A percentile compares a stretch with the other conserved stretches of the same genome.
Conservation (phyloP, 2,888 invertebrate species). For the Leucophora obtusa region DNA sequence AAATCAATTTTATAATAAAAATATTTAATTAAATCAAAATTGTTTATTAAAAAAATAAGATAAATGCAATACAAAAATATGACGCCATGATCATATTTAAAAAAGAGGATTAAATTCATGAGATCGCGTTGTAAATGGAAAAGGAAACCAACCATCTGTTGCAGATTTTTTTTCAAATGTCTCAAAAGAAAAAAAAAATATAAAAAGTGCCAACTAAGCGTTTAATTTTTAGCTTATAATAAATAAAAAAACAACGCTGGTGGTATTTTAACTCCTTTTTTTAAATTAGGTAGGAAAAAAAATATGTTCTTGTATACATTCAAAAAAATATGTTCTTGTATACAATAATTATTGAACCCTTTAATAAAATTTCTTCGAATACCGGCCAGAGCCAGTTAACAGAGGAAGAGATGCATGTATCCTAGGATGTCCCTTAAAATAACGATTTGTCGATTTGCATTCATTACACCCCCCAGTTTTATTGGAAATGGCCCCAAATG, state of each 20-base stretch:
- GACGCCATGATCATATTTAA: slow-evolving; percentile 62
- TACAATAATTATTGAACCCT: no score
- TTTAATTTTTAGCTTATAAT: slow-evolving; percentile 30
- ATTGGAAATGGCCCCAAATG: no score
- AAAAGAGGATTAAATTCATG: slow-evolving; percentile 54
- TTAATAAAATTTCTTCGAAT: no score
- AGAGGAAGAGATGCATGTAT: no score
- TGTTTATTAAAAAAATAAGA: slow-evolving; percentile 13
- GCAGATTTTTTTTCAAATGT: slow-evolving; percentile 24
- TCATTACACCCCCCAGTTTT: no score
- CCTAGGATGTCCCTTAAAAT: no score
- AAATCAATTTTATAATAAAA: slow-evolving; percentile 62
- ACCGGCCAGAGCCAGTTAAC: no score
- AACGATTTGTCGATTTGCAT: no score
- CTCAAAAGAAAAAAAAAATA: background rate
- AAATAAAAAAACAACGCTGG: slow-evolving; percentile 60
- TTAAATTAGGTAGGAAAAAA: slow-evolving; percentile 32
- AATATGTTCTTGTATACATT: background rate
- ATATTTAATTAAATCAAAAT: slow-evolving; percentile 60
- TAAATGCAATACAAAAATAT: slow-evolving; percentile 37
- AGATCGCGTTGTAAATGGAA: slow-evolving; percentile 30
- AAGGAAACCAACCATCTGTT: slow-evolving; percentile 55
- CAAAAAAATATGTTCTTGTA: background rate
- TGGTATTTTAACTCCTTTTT: slow-evolving; percentile 61
- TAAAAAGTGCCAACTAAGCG: slow-evolving; percentile 59